These are phyloP conservation scores for Porites lobata DNA, from an alignment of 92 coral and sea anemone species.

Conservation along the genomic window DNA sequence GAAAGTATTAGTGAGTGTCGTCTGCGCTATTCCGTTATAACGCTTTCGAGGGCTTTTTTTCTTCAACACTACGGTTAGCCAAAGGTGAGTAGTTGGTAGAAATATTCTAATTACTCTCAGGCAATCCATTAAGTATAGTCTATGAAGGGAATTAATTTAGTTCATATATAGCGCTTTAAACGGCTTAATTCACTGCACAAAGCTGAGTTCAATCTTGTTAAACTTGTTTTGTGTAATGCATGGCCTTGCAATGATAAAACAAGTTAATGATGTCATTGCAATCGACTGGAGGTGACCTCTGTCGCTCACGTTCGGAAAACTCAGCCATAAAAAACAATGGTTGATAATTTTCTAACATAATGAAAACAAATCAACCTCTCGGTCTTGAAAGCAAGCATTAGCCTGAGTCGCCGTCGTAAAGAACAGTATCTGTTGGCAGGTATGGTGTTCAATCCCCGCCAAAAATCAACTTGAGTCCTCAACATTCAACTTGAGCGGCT, in stretches of 20 bases:
- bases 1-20: not conserved
- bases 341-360: constrained; percentile 1
- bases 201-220: too few relatives aligned
- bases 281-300: not conserved
- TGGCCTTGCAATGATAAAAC: not conserved
- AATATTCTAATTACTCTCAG: not conserved
- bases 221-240: not conserved
- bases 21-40: not conserved
- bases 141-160: constrained; percentile 6
- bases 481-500: too few relatives aligned
- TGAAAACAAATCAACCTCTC: constrained; percentile 20
- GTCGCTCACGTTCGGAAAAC: constrained; percentile 6
- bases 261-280: not conserved
- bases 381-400: not conserved
- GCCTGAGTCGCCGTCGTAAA: not conserved
- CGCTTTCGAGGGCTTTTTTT: too few relatives aligned
- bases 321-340: constrained; percentile 3
- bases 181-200: not conserved
- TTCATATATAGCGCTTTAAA: constrained; percentile 4
- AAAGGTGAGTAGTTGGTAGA: constrained; percentile 15
- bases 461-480: too few relatives aligned
- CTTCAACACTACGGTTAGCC: too few relatives aligned
- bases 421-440: not conserved
- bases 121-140: not conserved
- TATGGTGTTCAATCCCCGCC: too few relatives aligned